Evolutionary conservation across 2,797 vertebrate genomes (phyloP), one percentile per base, ranked within the genome.

Genomic region (Sebastes itinus): DNA sequence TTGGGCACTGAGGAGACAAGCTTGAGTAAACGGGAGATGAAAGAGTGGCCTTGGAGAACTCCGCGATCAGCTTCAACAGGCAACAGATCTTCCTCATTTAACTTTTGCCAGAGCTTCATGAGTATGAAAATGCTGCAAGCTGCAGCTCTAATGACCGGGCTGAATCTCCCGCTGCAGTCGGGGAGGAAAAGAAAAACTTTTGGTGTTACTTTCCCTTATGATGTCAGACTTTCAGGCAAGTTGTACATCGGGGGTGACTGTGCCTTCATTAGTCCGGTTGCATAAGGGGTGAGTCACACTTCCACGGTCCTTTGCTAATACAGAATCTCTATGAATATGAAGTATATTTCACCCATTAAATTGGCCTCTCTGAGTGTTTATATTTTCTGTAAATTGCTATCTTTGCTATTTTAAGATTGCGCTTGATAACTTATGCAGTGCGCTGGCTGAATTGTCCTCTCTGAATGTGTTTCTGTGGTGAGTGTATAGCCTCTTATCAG

Each of bases 351-450:
- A 23, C 54, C 70, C 58, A 64, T 84, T 82, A 82, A 78, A 77
- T 28, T 70, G 66, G 42, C 63, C 71, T 85, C n/a, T 80, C 23
- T 56, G 77, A 32, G 72, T 76, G 65, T 88, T 79, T 87, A 59
- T 75, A 58, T 77, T 80, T 83, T 64, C 25, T 46, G 10, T 56
- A 80, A 84, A 73, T 71, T 83, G 75, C 72, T 38, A 55, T 83
- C 62, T 82, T 82, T 78, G 68, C 70, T 88, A 86, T 88, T 86
- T 83, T 83, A 42, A 81, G 87, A 79, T 72, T 79, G 68, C 7
- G 14, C 38, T 77, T 78, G 72, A 67, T 75, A 83, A 79, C 55
- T 62, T 69, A 84, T 80, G 80, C 72, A 78, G 42, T 38, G 61
- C 42, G 64, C 61, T 12, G 8, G 28, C 33, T 87, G 78, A 87